Percentiles rank a stretch among this genome's conserved stretches.
Conservation (phyloP, 2,113 vertebrate genomes). For the Cyphotilapia sp. region DNA sequence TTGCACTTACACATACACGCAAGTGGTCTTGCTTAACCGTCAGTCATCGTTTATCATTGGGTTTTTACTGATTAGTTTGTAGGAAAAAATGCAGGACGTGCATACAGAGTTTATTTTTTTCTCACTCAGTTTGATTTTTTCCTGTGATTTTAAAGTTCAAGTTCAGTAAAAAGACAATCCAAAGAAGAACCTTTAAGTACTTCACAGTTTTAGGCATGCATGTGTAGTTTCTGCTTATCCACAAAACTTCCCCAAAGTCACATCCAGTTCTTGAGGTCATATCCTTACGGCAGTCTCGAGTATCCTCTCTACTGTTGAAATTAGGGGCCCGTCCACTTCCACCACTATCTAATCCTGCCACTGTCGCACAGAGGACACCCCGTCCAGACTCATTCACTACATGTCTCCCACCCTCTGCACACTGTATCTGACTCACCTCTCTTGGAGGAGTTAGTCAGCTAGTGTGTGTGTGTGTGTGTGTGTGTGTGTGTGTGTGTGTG, state of each 20-base stretch:
- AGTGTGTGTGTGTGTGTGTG: neutral
- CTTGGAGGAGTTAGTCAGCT: neutral
- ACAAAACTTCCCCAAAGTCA: neutral
- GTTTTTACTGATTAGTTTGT: conserved; percentile 8
- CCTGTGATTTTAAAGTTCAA: neutral
- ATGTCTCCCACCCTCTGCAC: neutral
- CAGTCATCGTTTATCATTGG: conserved; percentile 38
- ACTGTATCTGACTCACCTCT: neutral
- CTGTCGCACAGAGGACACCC: conserved; percentile 8
- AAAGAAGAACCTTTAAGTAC: neutral
- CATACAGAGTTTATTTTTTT: neutral
- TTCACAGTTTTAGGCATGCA: neutral
- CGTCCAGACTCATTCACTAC: neutral
- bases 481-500: neutral
- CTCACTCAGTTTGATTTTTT: neutral
- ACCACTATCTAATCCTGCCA: conserved; percentile 24
- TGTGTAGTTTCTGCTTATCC: neutral
- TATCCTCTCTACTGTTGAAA: conserved; percentile 42
- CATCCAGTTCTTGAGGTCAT: conserved; percentile 16
- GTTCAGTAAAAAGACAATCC: neutral
- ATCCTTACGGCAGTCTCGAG: neutral
- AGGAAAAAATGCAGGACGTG: neutral
- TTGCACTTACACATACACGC: neutral
- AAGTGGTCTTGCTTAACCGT: conserved; percentile 5
- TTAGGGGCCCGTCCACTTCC: conserved; percentile 36